Base-by-base conservation (phyloP, 2,113 vertebrate genomes). In the Aldabrachelys gigantea region DNA sequence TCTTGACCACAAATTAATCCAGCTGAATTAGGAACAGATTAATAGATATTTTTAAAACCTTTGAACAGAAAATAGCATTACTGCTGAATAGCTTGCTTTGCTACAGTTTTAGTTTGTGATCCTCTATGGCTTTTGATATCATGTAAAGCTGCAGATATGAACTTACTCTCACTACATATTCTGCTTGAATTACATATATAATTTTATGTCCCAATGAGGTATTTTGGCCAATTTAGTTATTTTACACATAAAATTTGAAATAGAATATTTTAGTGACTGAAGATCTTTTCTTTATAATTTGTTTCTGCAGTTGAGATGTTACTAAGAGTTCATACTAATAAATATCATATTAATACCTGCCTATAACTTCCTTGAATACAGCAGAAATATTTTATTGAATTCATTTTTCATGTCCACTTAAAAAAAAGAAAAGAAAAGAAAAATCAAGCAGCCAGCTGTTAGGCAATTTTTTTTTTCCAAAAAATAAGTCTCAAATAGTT, bases 401-500 rank as follows among this genome's bases (percentile, higher is more conserved):
- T 91, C 2, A 29, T 89, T n/a, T 93, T 47, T 95, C 57, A 85
- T 3, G 92, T 25, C 25, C 57, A 81, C 38, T 85, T 87, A 11
- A 57, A 57, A 57, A 95, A 91, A 83, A 59, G 5, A 59, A 11
- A 59, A 91, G 79, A 59, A 29, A 59, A 11, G 29, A 29, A 11
- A 11, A 24, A 87, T 75, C 75, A 93, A 85, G 31, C n/a, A 83
- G 57, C 80, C 62, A 52, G 3, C 80, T 44, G 72, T 88, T 88
- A 86, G 89, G 35, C 49, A 88, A 62, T 89, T 94, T 93, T 87
- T 4, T 80, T 85, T 53, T 21, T n/a, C 8, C 5, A 2, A 87
- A 57, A 96, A 95, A 88, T 94, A 92, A 92, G 92, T 4, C 9
- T 91, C 27, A 91, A 83, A 85, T 59, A 83, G 1, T n/a, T 47